Conservation (phyloP, 2,113 vertebrate species). For the Paralichthys olivaceus region DNA sequence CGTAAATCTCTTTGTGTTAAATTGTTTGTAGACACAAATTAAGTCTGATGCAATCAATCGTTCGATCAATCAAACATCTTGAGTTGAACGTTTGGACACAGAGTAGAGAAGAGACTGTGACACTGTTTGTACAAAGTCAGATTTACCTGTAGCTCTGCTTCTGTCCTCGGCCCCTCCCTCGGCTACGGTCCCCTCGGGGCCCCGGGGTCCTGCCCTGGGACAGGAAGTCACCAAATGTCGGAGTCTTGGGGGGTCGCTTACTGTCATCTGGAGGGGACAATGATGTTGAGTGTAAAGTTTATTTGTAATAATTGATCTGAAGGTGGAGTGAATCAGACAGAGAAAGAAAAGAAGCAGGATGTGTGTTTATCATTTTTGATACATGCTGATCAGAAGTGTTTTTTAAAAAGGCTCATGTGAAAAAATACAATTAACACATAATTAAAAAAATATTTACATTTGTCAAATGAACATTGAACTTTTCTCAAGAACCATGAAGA, state of each 20-base stretch:
- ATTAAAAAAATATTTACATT: no score
- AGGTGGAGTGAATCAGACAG: not conserved
- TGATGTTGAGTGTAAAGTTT: not conserved
- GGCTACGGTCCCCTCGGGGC: slow-evolving; percentile 63
- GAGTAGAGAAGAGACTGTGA: not conserved
- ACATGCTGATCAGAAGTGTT: no score
- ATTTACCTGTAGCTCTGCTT: slow-evolving; percentile 87
- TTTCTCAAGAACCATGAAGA: no score
- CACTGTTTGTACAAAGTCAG: not conserved
- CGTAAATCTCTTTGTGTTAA: no score
- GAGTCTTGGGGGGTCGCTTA: slow-evolving; percentile 81
- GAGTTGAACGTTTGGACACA: not conserved
- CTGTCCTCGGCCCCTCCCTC: slow-evolving; percentile 69
- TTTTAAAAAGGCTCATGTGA: no score
- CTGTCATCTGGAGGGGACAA: slow-evolving; percentile 72
- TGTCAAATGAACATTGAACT: no score
- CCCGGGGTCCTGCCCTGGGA: slow-evolving; percentile 77
- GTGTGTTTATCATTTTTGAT: no score
- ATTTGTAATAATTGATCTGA: not conserved
- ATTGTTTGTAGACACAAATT: no score
- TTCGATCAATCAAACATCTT: no score
- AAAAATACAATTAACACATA: no score
- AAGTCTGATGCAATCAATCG: no score
- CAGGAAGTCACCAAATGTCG: slow-evolving; percentile 89
- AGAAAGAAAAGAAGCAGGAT: not conserved